Percentiles rank a stretch among this genome's conserved stretches.
Evolutionary conservation across 2,113 vertebrate genomes (phyloP).

Genomic region (Edolisoma coerulescens): DNA sequence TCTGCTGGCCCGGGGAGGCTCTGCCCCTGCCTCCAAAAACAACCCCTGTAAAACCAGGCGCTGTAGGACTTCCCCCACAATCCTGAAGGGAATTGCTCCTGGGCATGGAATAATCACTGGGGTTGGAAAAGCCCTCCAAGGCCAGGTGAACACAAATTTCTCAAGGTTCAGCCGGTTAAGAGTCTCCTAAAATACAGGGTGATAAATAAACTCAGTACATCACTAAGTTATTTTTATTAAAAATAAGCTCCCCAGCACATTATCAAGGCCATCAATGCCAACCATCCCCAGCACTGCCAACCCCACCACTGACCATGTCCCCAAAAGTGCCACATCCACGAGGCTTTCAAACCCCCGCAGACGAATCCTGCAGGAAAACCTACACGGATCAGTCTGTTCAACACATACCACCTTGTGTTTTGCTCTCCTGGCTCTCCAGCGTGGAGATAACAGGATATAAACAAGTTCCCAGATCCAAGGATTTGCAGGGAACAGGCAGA

Average conservation of each 20-base stretch:
- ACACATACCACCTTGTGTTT: fast-evolving
- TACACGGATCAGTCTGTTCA: fast-evolving
- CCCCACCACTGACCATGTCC: neutral
- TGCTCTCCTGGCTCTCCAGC: fast-evolving
- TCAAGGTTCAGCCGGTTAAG: neutral
- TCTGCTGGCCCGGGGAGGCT: neutral
- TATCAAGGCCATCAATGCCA: neutral
- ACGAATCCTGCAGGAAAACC: neutral
- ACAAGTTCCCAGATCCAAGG: fast-evolving
- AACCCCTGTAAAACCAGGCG: fast-evolving
- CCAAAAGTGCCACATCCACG: neutral
- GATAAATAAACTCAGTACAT: neutral
- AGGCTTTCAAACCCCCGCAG: fast-evolving
- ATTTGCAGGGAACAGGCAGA: neutral
- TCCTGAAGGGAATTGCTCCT: neutral
- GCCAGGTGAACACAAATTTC: neutral
- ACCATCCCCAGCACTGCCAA: neutral
- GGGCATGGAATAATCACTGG: fast-evolving
- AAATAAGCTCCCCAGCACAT: neutral
- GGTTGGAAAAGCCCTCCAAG: neutral
- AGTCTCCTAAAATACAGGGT: neutral
- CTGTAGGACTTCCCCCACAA: fast-evolving
- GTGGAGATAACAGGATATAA: fast-evolving
- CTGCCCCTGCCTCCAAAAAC: neutral
- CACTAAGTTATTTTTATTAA: neutral